A percentile compares a stretch with the other conserved stretches of the same genome.
Evolutionary conservation across 1,140 invertebrate species (phyloP).

Genomic region (Rhizoglyphus robini): DNA sequence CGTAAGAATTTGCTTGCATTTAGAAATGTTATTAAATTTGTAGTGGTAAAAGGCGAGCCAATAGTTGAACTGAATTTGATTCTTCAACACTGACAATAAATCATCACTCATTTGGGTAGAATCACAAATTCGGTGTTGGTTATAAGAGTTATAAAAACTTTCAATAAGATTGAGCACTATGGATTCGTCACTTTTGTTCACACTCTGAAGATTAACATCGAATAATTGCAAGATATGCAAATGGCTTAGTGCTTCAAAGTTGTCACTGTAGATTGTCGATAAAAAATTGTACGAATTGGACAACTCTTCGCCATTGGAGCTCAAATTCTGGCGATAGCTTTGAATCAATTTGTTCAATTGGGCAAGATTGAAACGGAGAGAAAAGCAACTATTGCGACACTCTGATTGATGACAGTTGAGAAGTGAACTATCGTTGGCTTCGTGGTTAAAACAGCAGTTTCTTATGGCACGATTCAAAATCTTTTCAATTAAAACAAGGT

Average conservation of each 20-base stretch:
- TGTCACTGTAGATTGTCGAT: neutral
- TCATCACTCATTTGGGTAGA: neutral
- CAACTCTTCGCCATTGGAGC: neutral
- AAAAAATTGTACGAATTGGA: neutral
- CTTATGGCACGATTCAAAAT: neutral
- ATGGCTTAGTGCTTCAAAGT: neutral
- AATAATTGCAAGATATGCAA: slow-evolving; percentile 7
- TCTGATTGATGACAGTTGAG: neutral
- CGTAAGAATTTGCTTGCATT: neutral
- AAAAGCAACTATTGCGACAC: neutral
- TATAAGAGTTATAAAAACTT: neutral
- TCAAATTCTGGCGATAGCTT: neutral
- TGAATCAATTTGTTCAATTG: neutral
- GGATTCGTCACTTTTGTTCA: neutral
- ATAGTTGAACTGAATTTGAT: slow-evolving; percentile 4
- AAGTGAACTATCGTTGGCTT: neutral
- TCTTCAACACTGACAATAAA: neutral
- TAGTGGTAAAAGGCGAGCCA: slow-evolving; percentile 8
- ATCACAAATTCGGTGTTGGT: neutral
- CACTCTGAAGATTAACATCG: neutral
- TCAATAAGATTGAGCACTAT: neutral
- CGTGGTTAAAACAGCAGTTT: neutral
- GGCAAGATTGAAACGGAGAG: slow-evolving; percentile 1
- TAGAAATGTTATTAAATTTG: neutral
- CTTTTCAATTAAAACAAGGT: neutral